A percentile compares a stretch with the other conserved stretches of the same genome.
phyloP scores from a whole-genome alignment of 2,113 vertebrate species.

The Xiphorhynchus elegans region DNA sequence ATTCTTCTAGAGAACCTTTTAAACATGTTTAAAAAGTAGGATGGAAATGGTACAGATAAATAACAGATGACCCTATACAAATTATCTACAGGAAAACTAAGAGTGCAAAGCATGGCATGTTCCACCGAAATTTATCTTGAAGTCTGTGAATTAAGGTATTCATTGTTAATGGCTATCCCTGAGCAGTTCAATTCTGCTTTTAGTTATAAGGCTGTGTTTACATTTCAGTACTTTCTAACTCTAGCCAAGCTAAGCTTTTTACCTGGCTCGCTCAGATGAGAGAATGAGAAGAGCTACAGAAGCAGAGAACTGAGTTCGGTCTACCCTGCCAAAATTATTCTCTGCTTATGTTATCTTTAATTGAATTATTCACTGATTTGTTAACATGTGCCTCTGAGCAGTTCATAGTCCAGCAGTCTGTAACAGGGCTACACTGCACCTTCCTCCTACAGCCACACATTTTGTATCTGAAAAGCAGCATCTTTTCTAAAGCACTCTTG shows the following conservation, averaged over 20 bases:
- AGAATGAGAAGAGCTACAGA: background rate
- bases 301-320: background rate
- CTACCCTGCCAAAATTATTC: background rate
- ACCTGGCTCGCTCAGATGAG: background rate
- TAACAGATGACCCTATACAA: background rate
- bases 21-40: background rate
- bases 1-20: background rate
- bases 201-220: background rate
- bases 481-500: background rate
- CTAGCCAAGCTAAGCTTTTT: background rate
- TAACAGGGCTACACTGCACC: accelerated
- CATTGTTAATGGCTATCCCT: background rate
- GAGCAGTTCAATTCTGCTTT: background rate
- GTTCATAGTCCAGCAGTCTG: background rate
- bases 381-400: background rate
- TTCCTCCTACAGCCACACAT: background rate
- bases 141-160: background rate
- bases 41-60: background rate
- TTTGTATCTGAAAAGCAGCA: background rate
- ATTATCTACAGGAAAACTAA: background rate
- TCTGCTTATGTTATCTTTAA: background rate
- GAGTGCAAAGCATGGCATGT: background rate
- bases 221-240: background rate
- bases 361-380: background rate
- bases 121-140: background rate